Conservation (phyloP, 92 coral and sea anemone species). For the Parazoanthus swiftii region DNA sequence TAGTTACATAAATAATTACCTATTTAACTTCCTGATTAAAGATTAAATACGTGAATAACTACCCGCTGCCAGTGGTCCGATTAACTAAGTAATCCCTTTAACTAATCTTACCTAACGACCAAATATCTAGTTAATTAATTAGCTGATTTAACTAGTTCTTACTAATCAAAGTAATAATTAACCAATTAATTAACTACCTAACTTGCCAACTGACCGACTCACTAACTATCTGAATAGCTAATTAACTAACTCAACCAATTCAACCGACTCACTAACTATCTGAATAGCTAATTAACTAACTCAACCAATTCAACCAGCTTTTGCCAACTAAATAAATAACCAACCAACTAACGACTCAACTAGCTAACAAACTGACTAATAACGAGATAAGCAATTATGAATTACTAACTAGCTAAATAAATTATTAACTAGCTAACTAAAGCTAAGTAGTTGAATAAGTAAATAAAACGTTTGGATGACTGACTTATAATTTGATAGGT, state of each 20-base stretch:
- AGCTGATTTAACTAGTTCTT: too few species aligned
- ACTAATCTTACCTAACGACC: too few species aligned
- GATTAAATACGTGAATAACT: too few species aligned
- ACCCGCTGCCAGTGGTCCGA: too few species aligned
- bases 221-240: background rate
- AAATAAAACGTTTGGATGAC: background rate
- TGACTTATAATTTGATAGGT: background rate
- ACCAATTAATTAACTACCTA: background rate
- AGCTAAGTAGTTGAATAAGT: background rate
- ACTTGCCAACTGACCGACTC: background rate
- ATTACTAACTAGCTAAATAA: too few species aligned
- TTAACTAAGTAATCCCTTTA: too few species aligned
- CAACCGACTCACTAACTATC: background rate
- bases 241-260: background rate
- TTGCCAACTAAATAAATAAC: background rate
- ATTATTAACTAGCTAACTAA: too few species aligned
- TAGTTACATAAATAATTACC: too few species aligned
- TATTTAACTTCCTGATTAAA: too few species aligned
- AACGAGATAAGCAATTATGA: too few species aligned
- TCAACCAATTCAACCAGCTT: background rate
- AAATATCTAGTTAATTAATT: too few species aligned
- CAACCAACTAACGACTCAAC: background rate
- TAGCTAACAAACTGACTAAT: background rate
- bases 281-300: background rate
- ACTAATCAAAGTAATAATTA: too few species aligned